These are phyloP conservation scores for Hyposoter didymator DNA, from an alignment of 2,888 invertebrate genomes.

Conservation along the genomic window DNA sequence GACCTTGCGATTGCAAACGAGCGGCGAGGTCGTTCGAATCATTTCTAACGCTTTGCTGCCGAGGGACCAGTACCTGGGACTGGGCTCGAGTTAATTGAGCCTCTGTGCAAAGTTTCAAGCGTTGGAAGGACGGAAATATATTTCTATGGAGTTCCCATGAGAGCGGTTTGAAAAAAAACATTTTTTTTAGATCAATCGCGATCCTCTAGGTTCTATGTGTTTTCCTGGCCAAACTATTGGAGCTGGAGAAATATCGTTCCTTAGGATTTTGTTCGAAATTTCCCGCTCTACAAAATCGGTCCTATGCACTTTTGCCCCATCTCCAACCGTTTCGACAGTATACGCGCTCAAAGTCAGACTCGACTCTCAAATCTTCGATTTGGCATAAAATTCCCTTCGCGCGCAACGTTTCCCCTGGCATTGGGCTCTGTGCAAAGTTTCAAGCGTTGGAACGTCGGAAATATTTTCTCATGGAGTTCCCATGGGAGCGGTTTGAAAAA, in stretches of 20 bases:
- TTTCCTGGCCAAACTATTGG: not conserved
- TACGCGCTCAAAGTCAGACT: not conserved
- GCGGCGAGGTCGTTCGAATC: conserved; percentile 22
- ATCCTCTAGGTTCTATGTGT: not conserved
- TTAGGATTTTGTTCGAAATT: not conserved
- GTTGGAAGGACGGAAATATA: not conserved
- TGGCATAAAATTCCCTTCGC: no score
- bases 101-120: not conserved
- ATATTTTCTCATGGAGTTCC: not conserved
- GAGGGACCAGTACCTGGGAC: conserved; percentile 3
- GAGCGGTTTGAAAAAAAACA: not conserved
- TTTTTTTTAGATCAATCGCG: not conserved
- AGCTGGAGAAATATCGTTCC: not conserved
- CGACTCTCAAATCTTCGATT: not conserved
- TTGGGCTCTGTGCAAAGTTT: not conserved
- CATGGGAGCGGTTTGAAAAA: not conserved
- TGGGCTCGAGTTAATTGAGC: conserved; percentile 20
- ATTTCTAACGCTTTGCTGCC: conserved; percentile 23
- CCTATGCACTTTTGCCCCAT: not conserved
- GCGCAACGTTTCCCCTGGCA: no score
- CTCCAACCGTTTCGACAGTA: not conserved
- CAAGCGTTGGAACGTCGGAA: not conserved
- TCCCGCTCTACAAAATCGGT: not conserved
- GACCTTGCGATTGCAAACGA: conserved; percentile 50
- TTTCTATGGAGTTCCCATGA: not conserved